Conservation (phyloP, 2,888 invertebrate genomes). For the Platycnemis pennipes region DNA sequence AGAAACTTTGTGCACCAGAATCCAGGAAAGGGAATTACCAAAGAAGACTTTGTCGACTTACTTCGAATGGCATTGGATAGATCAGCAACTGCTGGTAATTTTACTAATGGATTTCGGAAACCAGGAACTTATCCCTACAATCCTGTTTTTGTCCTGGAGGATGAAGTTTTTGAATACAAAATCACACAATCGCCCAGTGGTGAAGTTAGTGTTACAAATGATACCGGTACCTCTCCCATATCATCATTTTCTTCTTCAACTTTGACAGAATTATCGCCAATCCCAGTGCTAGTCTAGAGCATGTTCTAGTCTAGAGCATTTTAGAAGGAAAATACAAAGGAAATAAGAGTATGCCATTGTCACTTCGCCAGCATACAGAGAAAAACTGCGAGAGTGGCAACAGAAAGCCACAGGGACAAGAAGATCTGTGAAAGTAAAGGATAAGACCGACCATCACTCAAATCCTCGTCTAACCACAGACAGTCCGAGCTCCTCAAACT, state of each 20-base stretch:
- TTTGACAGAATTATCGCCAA: background rate
- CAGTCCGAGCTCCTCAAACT: too few relatives aligned
- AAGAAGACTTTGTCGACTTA: background rate
- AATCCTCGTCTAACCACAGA: background rate
- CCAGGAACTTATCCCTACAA: background rate
- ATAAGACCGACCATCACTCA: background rate
- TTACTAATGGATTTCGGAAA: slow-evolving; percentile 24
- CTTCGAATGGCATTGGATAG: background rate
- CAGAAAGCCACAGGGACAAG: background rate
- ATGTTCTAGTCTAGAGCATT: background rate
- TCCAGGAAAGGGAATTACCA: background rate
- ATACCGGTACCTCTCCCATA: background rate
- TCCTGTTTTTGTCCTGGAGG: background rate
- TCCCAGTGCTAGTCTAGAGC: background rate
- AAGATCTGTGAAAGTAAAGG: background rate
- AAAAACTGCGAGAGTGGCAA: background rate
- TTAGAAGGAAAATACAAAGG: background rate
- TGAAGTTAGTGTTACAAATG: background rate
- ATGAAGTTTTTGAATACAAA: background rate
- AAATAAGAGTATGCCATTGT: background rate
- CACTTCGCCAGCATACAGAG: background rate
- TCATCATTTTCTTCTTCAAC: background rate
- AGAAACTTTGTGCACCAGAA: background rate
- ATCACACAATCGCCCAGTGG: background rate
- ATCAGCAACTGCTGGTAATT: slow-evolving; percentile 1